Evolutionary conservation across 2,888 invertebrate genomes (phyloP).

Genomic region (Congeria kusceri): DNA sequence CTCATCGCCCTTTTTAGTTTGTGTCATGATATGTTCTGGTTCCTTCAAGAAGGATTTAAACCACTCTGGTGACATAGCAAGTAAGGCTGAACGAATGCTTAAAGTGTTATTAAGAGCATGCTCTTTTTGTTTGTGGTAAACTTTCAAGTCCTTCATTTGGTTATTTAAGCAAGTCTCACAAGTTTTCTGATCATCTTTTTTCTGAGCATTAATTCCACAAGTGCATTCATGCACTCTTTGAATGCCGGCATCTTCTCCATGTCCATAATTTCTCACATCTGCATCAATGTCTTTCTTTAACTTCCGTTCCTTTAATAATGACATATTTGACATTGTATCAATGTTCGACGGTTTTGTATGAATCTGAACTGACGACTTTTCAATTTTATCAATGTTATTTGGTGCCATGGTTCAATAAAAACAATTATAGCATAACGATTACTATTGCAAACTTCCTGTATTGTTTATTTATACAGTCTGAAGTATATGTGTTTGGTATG

Average conservation of each 20-base stretch:
- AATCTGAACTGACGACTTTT: no score
- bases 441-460: no score
- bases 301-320: not conserved
- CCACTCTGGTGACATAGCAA: conserved; percentile 59
- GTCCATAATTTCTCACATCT: not conserved
- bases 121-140: conserved; percentile 45
- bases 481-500: no score
- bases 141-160: conserved; percentile 8
- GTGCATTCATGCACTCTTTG: not conserved
- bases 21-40: conserved; percentile 63
- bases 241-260: no score
- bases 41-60: conserved; percentile 60
- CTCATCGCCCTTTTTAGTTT: conserved; percentile 22
- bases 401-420: no score
- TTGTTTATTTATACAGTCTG: no score
- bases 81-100: conserved; percentile 41
- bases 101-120: conserved; percentile 38
- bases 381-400: no score
- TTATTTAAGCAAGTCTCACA: not conserved
- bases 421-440: no score
- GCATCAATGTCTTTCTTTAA: conserved; percentile 3
- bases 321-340: no score
- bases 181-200: not conserved
- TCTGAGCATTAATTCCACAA: not conserved
- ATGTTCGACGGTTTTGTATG: no score